Evolutionary conservation across 2,113 vertebrate genomes (phyloP), one percentile per base, ranked within the genome.

Genomic region (Rafetus swinhoei): DNA sequence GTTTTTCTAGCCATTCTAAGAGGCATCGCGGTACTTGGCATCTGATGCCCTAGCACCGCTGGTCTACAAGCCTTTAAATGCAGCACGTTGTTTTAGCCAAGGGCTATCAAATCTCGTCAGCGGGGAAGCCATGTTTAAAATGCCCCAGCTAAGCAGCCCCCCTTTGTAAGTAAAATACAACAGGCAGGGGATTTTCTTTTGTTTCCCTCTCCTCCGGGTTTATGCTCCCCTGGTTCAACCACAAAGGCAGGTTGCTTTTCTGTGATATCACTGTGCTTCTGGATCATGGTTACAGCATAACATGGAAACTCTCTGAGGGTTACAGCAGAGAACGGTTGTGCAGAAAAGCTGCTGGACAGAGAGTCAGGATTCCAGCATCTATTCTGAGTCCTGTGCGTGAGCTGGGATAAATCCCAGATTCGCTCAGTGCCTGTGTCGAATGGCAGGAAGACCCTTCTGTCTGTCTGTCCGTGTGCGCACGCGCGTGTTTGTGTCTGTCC

Each of bases 401-500:
- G 27, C 18, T 65, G 55, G 39, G 7, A 21, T 14, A 50, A 45
- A 25, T 59, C 39, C 35, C 1, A 1, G 59, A 52, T 6, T 14
- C 35, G 59, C 13, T 92, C 81, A 9, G 7, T 79, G 72, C 13
- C 18, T 72, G 14, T 21, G 32, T 50, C 57, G 45, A 79, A 85
- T 52, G 45, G 89, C 0, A 1, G 86, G 18, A 27, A 69, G 7
- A 1, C 45, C 45, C 45, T 45, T 45, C 45, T 45, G 45, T 45
- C 45, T 45, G 45, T 45, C 45, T 45, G 39, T 45, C 39, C 5
- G 39, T 45, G 39, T 45, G 45, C 45, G 6, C 45, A 45, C 45
- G 45, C 6, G 45, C 0, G 0, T 65, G 0, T 65, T 27, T 59
- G 10, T 3, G 21, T 1, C 2, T 5, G 39, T 56, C 9, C 4